Evolutionary conservation across 2,797 vertebrate genomes (phyloP).

Genomic region (Parotocinclus haroldoi): DNA sequence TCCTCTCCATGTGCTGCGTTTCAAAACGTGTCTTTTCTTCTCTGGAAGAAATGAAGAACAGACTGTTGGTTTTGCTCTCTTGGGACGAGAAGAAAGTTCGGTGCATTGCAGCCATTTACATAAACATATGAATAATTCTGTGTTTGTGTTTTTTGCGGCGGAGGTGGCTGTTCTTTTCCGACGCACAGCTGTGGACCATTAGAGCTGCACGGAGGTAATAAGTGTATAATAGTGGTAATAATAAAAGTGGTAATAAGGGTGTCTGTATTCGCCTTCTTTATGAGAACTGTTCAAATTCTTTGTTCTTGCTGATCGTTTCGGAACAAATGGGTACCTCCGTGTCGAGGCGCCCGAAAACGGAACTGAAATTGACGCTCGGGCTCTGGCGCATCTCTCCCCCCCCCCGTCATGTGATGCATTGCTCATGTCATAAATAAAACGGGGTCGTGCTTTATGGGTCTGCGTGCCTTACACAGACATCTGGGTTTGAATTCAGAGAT

Average conservation of each 20-base stretch:
- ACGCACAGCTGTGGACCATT: slow-evolving; percentile 20
- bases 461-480: neutral
- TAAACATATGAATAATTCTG: slow-evolving; percentile 34
- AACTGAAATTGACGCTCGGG: neutral
- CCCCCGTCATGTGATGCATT: neutral
- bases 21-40: slow-evolving; percentile 30
- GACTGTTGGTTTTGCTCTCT: slow-evolving; percentile 28
- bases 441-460: neutral
- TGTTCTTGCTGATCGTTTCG: neutral
- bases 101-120: slow-evolving; percentile 31
- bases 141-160: neutral
- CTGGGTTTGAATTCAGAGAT: slow-evolving; percentile 1
- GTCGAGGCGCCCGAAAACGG: neutral
- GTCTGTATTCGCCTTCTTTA: neutral
- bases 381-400: neutral
- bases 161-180: slow-evolving; percentile 1
- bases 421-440: slow-evolving; percentile 19
- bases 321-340: neutral
- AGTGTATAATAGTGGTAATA: neutral
- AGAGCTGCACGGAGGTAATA: slow-evolving; percentile 24
- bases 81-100: slow-evolving; percentile 27
- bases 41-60: slow-evolving; percentile 40
- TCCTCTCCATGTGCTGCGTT: slow-evolving; percentile 25
- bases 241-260: neutral
- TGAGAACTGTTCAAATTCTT: neutral